phyloP scores from a whole-genome alignment of 2,113 vertebrate species.

The Mastomys natalensis region DNA sequence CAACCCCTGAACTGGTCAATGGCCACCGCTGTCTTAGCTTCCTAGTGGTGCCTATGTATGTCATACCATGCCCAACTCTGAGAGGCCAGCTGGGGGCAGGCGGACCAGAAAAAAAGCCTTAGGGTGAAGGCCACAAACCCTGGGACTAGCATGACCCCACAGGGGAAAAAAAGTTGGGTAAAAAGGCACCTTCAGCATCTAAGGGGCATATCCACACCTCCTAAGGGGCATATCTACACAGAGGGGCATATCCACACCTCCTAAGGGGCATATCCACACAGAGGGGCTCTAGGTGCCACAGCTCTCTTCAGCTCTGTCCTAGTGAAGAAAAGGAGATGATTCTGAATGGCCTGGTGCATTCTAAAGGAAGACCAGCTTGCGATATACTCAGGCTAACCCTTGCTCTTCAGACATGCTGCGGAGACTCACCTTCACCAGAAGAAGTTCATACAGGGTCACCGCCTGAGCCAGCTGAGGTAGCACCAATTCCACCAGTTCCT shows the following conservation, averaged over 20 bases:
- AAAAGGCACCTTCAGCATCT: neutral
- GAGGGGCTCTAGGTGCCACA: accelerated
- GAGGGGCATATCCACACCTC: neutral
- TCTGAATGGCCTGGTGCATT: neutral
- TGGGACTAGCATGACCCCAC: accelerated
- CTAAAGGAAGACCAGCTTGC: neutral
- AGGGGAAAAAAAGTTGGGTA: neutral
- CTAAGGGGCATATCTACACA: neutral
- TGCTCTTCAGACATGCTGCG: neutral
- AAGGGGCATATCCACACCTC: neutral
- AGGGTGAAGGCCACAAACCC: neutral
- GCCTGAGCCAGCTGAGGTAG: slow-evolving; percentile 92
- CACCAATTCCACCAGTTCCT: slow-evolving; percentile 94
- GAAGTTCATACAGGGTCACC: slow-evolving; percentile 94
- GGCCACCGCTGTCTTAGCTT: accelerated
- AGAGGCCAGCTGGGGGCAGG: neutral
- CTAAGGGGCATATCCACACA: neutral
- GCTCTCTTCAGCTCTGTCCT: neutral
- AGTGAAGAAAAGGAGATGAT: neutral
- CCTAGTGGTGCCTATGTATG: neutral
- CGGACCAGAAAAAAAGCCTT: neutral
- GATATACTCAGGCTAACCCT: neutral
- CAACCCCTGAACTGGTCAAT: no score
- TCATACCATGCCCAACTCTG: accelerated
- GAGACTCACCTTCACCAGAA: slow-evolving; percentile 93